Evolutionary conservation across 2,113 vertebrate species (phyloP).

Genomic region (Opisthocomus hoazin): DNA sequence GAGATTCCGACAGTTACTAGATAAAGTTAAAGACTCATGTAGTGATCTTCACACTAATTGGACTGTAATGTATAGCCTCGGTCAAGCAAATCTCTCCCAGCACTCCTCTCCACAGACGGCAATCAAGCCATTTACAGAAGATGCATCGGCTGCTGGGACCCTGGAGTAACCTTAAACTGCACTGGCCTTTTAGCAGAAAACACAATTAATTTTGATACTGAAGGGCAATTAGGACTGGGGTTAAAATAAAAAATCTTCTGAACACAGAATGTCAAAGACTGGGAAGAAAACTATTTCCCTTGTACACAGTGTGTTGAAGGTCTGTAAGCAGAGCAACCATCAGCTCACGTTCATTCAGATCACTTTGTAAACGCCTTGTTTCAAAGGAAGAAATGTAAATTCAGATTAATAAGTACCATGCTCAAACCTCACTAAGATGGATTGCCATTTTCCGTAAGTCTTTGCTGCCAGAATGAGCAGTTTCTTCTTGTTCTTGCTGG

Average conservation of each 20-base stretch:
- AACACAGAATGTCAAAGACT: conserved; percentile 69
- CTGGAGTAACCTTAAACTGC: conserved; percentile 76
- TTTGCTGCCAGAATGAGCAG: conserved; percentile 27
- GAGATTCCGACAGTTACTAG: conserved; percentile 73
- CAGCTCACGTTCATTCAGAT: conserved; percentile 32
- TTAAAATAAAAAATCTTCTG: conserved; percentile 76
- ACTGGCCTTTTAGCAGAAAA: conserved; percentile 81
- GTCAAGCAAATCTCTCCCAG: conserved; percentile 79
- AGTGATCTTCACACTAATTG: conserved; percentile 81
- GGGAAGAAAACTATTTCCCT: conserved; percentile 55
- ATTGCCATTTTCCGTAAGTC: neutral
- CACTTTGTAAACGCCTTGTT: neutral
- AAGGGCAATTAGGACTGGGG: conserved; percentile 80
- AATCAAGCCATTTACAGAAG: conserved; percentile 82
- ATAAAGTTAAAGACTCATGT: conserved; percentile 79
- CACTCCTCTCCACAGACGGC: conserved; percentile 73
- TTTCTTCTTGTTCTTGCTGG: neutral
- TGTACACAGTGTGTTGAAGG: neutral
- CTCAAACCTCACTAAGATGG: neutral
- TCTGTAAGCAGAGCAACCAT: conserved; percentile 11
- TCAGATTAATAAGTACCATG: conserved; percentile 18
- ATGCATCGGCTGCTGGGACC: conserved; percentile 78
- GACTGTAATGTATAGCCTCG: conserved; percentile 82
- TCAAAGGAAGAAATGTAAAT: conserved; percentile 11
- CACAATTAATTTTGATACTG: conserved; percentile 84